phyloP scores from a whole-genome alignment of 2,797 vertebrate species.

The Neosilurus hyrtlii region DNA sequence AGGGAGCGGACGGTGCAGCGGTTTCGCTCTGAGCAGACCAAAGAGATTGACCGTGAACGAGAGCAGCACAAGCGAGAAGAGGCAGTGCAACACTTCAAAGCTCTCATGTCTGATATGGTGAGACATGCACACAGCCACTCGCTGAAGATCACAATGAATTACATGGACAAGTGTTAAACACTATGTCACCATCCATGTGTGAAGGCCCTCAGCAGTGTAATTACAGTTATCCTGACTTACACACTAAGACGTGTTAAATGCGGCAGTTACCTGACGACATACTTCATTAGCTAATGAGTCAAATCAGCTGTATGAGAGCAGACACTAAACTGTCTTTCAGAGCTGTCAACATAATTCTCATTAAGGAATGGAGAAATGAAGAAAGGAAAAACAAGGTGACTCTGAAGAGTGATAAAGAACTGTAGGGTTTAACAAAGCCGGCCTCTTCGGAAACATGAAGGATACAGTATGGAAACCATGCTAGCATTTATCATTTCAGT shows the following conservation, averaged over 20 bases:
- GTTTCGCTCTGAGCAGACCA: conserved; percentile 95
- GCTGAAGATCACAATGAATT: background rate
- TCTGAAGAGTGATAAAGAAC: background rate
- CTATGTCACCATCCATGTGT: background rate
- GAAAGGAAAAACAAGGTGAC: background rate
- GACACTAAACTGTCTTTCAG: background rate
- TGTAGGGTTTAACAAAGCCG: background rate
- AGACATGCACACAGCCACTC: conserved; percentile 43
- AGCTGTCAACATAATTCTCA: background rate
- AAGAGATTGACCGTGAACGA: conserved; percentile 94
- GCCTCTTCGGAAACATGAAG: background rate
- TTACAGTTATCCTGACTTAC: background rate
- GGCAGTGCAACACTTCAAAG: conserved; percentile 97
- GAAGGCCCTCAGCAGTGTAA: background rate
- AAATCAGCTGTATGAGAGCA: background rate
- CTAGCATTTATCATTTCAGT: background rate
- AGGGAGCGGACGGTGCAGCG: conserved; percentile 94
- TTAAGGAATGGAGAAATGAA: background rate
- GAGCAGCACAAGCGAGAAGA: conserved; percentile 98
- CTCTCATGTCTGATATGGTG: conserved; percentile 89
- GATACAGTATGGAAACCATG: background rate
- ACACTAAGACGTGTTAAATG: background rate
- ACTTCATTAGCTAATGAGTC: background rate
- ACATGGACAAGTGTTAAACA: background rate
- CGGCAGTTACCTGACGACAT: background rate